phyloP scores from a whole-genome alignment of 2,113 vertebrate genomes.

The Antennarius striatus region DNA sequence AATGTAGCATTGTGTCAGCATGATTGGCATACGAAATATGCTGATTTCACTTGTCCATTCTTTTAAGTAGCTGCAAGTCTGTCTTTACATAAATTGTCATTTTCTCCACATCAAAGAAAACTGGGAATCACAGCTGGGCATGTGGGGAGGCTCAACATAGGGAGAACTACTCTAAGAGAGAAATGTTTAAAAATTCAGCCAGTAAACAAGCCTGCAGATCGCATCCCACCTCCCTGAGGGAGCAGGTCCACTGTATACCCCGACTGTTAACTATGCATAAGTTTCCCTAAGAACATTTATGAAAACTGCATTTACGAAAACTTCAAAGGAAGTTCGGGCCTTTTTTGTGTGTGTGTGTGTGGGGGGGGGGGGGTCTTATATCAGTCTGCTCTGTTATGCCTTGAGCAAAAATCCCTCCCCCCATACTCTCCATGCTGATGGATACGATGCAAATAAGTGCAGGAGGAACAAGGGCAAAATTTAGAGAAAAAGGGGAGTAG shows the following conservation, averaged over 20 bases:
- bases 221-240: conserved; percentile 44
- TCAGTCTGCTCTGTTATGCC: conserved; percentile 40
- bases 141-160: conserved; percentile 31
- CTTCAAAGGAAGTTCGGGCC: conserved; percentile 59
- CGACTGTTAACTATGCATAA: conserved; percentile 47
- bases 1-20: conserved; percentile 18
- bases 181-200: conserved; percentile 54
- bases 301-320: conserved; percentile 52
- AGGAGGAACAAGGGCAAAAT: conserved; percentile 16
- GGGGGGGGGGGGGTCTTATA: conserved; percentile 37
- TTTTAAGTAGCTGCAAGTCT: conserved; percentile 31
- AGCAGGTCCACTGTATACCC: conserved; percentile 34
- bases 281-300: conserved; percentile 42
- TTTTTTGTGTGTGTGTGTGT: background rate
- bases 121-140: conserved; percentile 20
- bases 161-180: conserved; percentile 24
- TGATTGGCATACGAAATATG: conserved; percentile 52
- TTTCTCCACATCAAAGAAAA: conserved; percentile 59
- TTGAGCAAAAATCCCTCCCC: conserved; percentile 21
- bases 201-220: conserved; percentile 61
- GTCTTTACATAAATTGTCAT: conserved; percentile 62
- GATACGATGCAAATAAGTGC: conserved; percentile 57
- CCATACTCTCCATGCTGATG: conserved; percentile 33
- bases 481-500: conserved; percentile 6
- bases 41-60: conserved; percentile 23